Evolutionary conservation across 1,140 invertebrate species (phyloP), one percentile per base, ranked within the genome.

Genomic region (Cryptotermes secundus): DNA sequence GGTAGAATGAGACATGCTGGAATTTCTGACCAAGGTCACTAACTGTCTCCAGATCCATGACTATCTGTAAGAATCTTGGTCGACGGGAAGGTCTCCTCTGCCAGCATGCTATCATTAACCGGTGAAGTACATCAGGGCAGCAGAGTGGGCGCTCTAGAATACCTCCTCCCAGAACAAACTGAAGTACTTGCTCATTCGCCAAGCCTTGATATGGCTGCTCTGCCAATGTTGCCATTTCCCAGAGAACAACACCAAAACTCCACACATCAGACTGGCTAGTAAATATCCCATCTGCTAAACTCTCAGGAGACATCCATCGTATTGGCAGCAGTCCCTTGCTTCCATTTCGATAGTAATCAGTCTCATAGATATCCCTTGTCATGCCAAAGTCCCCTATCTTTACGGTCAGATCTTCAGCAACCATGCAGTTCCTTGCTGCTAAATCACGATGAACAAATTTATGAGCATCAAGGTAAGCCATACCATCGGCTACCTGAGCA

Each of bases 381-480:
- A 97, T 96, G 84, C 97, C 97, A 89, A 98, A 98, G 90, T 98
- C 98, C 79, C 97, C 97, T 87, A 99, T 97, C 92, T 99, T 99
- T 1, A 98, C 97, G 0, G 96, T 98, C 84, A 97, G 90, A 90
- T 98, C 95, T 35, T 94, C 94, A 81, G 96, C 94, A 2, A 99
- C 94, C 97, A 99, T 98, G 89, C 98, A 99, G 90, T 99, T 99
- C 81, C 99, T 92, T n/a, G 98, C 98, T 38, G 99, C 99, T 83
- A 99, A 91, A 92, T 99, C 99, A 87, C 99, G 91, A 90, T 99
- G 99, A 83, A 99, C 97, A 90, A 97, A 98, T 89, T 98, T 99
- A 87, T 98, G 97, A 24, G 95, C 95, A 34, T 97, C 92, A 42
- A 99, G 91, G 90, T 99, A 99, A 1, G 97, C 95, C 99, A 99